Evolutionary conservation across 2,113 vertebrate genomes (phyloP), one percentile per base, ranked within the genome.

Genomic region (Halichoeres trimaculatus): DNA sequence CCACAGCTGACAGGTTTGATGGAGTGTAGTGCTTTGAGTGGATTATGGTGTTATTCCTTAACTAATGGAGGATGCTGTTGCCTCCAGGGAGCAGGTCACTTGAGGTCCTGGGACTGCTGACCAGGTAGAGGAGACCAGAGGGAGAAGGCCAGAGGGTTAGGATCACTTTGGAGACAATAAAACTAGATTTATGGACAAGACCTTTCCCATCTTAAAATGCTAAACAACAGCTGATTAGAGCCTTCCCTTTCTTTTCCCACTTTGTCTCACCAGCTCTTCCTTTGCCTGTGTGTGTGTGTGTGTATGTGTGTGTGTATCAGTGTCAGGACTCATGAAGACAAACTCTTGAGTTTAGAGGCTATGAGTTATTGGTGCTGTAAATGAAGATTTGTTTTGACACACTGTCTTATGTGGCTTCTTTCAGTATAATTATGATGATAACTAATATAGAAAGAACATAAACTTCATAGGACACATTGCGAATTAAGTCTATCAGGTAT

Each of bases 141-240:
- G 82, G 75, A 69, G 48, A 84, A 81, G 67, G 85, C 67, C 78
- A 57, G 57, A 70, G 80, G 84, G 64, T 81, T 76, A 78, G 62
- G 40, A 73, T 76, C 61, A 80, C 77, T 54, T 68, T 70, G 65
- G 70, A 63, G 36, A 83, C 78, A 35, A 48, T 88, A 90, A 91
- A 91, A 54, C 3, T 35, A 82, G 78, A 89, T 90, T 92, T 91
- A 91, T 85, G 79, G 75, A 74, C 38, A 59, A 60, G 56, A 58
- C 48, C 10, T 8, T 77, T 57, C 71, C 20, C 55, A 80, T 87
- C 54, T 60, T 60, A 36, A 61, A 74, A 70, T 74, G 50, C 75
- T 53, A 38, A 70, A 83, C 70, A 62, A 67, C 38, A 52, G 52
- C 70, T 78, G 67, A 84, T 84, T 71, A 66, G 36, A 66, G 65